phyloP scores from a whole-genome alignment of 2,797 vertebrate genomes.

The Sebastes iracundus region DNA sequence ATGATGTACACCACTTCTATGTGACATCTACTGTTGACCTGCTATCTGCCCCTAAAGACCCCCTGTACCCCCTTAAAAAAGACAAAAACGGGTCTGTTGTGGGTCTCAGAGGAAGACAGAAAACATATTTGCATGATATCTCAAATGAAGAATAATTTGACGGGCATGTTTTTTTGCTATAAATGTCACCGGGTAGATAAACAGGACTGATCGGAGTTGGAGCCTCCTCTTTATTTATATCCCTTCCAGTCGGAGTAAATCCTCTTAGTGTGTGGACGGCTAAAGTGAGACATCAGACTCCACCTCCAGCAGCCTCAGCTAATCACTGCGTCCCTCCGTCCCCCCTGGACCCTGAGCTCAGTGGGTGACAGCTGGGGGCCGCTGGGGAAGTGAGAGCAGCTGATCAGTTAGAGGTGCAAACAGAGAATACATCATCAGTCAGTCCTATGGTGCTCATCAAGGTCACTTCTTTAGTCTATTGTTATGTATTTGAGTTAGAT shows the following conservation, averaged over 20 bases:
- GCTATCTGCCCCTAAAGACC: too few species aligned
- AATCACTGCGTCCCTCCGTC: not conserved
- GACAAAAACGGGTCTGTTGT: rapidly evolving
- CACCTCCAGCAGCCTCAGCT: conserved; percentile 25
- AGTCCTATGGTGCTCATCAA: not conserved
- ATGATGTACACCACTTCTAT: too few species aligned
- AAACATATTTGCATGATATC: too few species aligned
- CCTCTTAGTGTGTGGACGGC: conserved; percentile 59
- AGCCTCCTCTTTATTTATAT: conserved; percentile 52
- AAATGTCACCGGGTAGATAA: not conserved
- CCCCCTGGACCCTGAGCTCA: not conserved
- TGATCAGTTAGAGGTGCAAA: not conserved
- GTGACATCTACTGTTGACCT: too few species aligned
- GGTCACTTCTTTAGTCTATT: not conserved
- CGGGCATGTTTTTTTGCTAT: not conserved
- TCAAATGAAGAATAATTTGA: not conserved
- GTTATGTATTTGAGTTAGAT: too few species aligned
- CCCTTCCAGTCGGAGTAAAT: conserved; percentile 48
- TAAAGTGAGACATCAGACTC: conserved; percentile 59
- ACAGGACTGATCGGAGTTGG: not conserved
- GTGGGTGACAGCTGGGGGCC: not conserved
- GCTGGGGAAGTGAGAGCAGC: not conserved
- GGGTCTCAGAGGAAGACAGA: too few species aligned
- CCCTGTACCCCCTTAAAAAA: too few species aligned
- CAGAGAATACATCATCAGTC: not conserved